Evolutionary conservation across 2,113 vertebrate species (phyloP), one percentile per base, ranked within the genome.

Genomic region (Noturus placidus): DNA sequence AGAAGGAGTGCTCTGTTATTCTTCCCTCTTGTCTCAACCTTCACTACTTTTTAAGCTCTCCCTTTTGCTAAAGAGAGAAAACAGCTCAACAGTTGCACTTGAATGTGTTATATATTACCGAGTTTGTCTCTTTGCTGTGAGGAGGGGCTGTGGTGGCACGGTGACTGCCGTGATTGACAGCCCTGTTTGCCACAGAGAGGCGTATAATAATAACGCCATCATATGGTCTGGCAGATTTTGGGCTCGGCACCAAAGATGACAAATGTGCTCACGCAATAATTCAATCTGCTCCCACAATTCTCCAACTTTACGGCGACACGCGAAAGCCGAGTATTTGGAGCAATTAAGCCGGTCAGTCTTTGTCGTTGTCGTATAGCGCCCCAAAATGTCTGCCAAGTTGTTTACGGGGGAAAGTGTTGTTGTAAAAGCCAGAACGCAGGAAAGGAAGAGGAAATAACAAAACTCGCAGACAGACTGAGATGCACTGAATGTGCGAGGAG

Each of bases 211-310:
- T 94, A 95, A 94, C 92, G 93, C 92, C 92, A 96, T 96, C 95
- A 96, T 96, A 96, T 96, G 95, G 95, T 96, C 95, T 93, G 94
- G 94, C 95, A 96, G 95, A 95, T 95, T 96, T 96, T 94, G 94
- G 95, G 95, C 95, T 93, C 90, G 8, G 70, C 89, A 94, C 95
- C 95, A 96, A 94, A 90, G 94, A 94, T 95, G 94, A 95, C 95
- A 96, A 96, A 96, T 95, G 95, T 95, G 95, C 94, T 95, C 95
- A 94, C 89, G 93, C 94, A 95, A 94, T 95, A 94, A 95, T 96
- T 96, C 95, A 96, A 96, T 96, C 95, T 96, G 95, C 95, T 96
- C 94, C 91, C 92, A 94, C 94, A 95, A 95, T 95, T 96, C 95
- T 94, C 92, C 94, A 95, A 96, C 94, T 95, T 96, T 95, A 94